Base-by-base conservation (phyloP, 2,797 vertebrate species). In the Rhinichthys osculus region DNA sequence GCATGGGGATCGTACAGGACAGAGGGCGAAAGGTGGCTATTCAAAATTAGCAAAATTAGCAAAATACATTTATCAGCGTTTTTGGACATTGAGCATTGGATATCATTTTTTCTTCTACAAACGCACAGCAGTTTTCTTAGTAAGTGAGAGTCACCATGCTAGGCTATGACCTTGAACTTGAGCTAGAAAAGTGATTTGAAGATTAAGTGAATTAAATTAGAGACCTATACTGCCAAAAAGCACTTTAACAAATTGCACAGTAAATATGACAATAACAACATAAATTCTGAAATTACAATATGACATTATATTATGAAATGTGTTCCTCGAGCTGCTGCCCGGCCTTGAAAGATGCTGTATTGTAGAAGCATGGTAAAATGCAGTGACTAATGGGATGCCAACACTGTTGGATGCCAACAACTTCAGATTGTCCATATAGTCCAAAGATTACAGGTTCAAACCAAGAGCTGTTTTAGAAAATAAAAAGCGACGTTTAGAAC, bases 1-100 rank as follows among this genome's bases (percentile, higher is more conserved):
- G 91, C 54, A 50, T 50, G 47, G 47, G 88, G 92, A 87, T 91
- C 92, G 81, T 85, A 42, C 84, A 66, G 66, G 14, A 30, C 33
- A 88, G n/a, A 88, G 83, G 13, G 88, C 83, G 84, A 79, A 78
- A 87, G 81, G 62, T 85, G 71, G 83, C 66, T 82, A 86, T 88
- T 85, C 47, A 86, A 88, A 87, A 87, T 23, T 78, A 89, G 87
- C 85, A 27, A 27, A 27, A 27, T 27, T 1, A 87, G 83, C 79
- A 88, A 74, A 74, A 86, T 82, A 30, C 14, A 16, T 40, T 54
- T 38, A 16, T n/a, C 40, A 67, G 66, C 40, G 74, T 11, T 5
- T 57, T 54, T 74, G 47, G 23, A 67, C 9, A 57, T 6, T 21
- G 11, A 10, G 40, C 21, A 76, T 3, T 19, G 71, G 42, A 23